Conservation (phyloP, 2,888 invertebrate genomes). For the Yponomeuta malinellus region DNA sequence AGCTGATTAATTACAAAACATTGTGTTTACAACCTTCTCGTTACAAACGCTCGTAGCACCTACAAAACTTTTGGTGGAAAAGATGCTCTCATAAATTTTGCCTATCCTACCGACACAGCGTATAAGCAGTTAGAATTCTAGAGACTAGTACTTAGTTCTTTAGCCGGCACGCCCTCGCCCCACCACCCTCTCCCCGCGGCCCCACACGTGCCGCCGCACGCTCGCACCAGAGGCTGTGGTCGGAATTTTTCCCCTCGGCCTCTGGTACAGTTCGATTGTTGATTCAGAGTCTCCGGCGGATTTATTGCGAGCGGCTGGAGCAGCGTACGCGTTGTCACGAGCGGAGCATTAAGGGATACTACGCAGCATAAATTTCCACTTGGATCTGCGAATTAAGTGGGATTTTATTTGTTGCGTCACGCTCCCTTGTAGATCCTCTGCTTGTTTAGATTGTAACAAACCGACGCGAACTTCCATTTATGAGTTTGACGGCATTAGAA, state of each 20-base stretch:
- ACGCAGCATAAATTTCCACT: conserved; percentile 67
- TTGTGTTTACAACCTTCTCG: too few species aligned
- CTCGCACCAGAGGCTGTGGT: not conserved
- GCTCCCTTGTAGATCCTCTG: conserved; percentile 39
- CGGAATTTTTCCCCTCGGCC: not conserved
- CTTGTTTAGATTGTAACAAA: conserved; percentile 44
- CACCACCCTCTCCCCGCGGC: not conserved
- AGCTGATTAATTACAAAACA: too few species aligned
- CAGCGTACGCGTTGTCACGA: conserved; percentile 63
- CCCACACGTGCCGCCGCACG: not conserved
- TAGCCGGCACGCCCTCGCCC: not conserved
- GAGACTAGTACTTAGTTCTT: not conserved
- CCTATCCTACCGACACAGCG: too few species aligned
- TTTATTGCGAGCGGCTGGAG: conserved; percentile 14
- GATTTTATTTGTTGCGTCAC: conserved; percentile 70
- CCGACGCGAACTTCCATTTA: not conserved
- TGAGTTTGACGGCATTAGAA: too few species aligned
- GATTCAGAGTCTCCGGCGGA: conserved; percentile 50
- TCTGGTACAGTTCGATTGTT: conserved; percentile 26
- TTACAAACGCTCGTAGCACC: too few species aligned
- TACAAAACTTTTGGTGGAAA: too few species aligned
- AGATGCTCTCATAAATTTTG: too few species aligned
- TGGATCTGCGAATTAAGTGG: conserved; percentile 68
- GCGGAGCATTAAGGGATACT: conserved; percentile 64
- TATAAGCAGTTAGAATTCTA: too few species aligned